phyloP scores from a whole-genome alignment of 2,113 vertebrate genomes.

The Ceuthmochares aereus region DNA sequence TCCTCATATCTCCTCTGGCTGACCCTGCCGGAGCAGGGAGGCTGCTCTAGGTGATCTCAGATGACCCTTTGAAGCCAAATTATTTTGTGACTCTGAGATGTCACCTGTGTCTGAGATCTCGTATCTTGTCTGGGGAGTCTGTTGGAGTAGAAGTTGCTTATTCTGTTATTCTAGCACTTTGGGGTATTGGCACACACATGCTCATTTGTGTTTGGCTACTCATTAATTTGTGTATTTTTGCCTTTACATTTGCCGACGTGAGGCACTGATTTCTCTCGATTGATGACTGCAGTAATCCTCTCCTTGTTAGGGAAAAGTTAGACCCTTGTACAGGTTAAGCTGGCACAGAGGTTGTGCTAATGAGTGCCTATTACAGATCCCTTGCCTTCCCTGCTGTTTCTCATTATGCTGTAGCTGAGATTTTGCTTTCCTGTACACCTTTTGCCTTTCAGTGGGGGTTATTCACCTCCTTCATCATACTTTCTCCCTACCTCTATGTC shows the following conservation, averaged over 20 bases:
- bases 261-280: background rate
- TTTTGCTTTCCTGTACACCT: background rate
- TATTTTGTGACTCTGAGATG: background rate
- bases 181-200: fast-evolving
- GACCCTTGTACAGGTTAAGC: background rate
- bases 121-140: fast-evolving
- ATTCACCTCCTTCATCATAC: fast-evolving
- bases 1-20: background rate
- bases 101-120: background rate
- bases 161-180: background rate
- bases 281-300: background rate
- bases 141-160: fast-evolving
- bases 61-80: background rate
- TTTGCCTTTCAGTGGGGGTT: background rate
- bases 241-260: background rate
- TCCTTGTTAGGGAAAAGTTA: too few species aligned
- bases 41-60: background rate
- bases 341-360: background rate
- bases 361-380: background rate
- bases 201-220: background rate
- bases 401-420: background rate
- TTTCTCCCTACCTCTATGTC: background rate
- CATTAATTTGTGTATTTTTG: background rate
- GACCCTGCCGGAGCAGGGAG: background rate
- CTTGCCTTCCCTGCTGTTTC: background rate